A percentile compares a stretch with the other conserved stretches of the same genome.
Evolutionary conservation across 1,140 invertebrate species (phyloP).

Genomic region (Macrosteles quadrilineatus): DNA sequence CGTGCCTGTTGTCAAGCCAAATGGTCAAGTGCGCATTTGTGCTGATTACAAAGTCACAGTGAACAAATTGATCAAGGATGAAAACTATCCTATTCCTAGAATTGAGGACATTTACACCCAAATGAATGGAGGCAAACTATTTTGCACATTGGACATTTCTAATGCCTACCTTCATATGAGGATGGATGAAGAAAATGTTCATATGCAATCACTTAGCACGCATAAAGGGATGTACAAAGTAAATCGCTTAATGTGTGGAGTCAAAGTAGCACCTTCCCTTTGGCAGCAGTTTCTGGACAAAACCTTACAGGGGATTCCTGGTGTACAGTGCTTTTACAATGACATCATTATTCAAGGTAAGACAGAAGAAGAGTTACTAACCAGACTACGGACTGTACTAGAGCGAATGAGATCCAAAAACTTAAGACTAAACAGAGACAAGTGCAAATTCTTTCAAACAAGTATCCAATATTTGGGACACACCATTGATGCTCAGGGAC

Average conservation of each 20-base stretch:
- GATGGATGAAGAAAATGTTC: too few relatives aligned
- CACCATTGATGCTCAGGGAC: constrained; percentile 37
- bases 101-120: too few relatives aligned
- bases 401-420: neutral
- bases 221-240: constrained; percentile 34
- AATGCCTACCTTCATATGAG: too few relatives aligned
- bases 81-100: too few relatives aligned
- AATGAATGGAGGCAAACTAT: too few relatives aligned
- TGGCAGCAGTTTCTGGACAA: constrained; percentile 46
- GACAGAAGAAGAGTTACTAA: neutral
- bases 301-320: constrained; percentile 5
- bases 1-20: too few relatives aligned
- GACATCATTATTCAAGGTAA: constrained; percentile 32
- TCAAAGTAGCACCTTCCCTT: constrained; percentile 40
- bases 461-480: constrained; percentile 41
- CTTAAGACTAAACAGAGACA: constrained; percentile 31
- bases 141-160: too few relatives aligned
- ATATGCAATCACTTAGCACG: too few relatives aligned
- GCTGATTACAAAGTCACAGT: too few relatives aligned
- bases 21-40: too few relatives aligned
- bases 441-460: constrained; percentile 29
- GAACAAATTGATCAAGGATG: too few relatives aligned
- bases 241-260: constrained; percentile 45
- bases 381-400: neutral
- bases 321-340: constrained; percentile 35